Evolutionary conservation across 64 coral and sea anemone genomes (phyloP), one percentile per base, ranked within the genome.

Genomic region (Hydrozoanthus tunicans): DNA sequence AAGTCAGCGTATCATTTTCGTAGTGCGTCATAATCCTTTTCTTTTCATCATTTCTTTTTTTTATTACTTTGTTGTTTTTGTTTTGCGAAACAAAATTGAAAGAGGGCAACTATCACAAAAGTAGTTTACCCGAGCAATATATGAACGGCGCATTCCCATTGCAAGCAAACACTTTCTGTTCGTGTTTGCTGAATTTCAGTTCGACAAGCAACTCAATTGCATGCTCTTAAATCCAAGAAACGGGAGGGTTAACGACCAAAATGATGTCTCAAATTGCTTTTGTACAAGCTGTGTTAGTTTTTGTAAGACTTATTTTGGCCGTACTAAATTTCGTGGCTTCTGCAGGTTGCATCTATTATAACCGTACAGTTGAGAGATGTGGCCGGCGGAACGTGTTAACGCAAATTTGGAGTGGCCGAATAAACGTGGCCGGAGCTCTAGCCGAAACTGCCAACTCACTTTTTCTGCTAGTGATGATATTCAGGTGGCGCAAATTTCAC

Each of bases 401-500:
- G 14, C 92, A 93, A 63, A 23, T 82, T 25, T n/a, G 53, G 77
- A 91, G 81, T 53, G 14, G 64, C 7, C 43, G 13, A 13, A 17
- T 96, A 10, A 90, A 90, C n/a, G 75, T 71, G 10, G 52, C 62
- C 15, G 91, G 94, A 73, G 62, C 86, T 11, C 27, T 93, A 1
- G 14, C 93, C 11, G 94, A 96, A 83, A 89, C 77, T 86, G 9
- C 53, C 1, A 96, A 86, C 71, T 93, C 91, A 1, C 17, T 93
- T 14, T 9, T 83, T 54, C 64, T 96, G 13, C 17, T 96, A 5
- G 5, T 55, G 5, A 58, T 71, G 6, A 70, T 96, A 26, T 93
- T 96, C 67, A 82, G 52, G 8, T 96, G 94, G 94, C 73, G 67
- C 58, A 52, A 58, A 57, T 96, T 96, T 71, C 63, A 90, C 86